Evolutionary conservation across 2,888 invertebrate species (phyloP).

Genomic region (Podabrus alpinus): DNA sequence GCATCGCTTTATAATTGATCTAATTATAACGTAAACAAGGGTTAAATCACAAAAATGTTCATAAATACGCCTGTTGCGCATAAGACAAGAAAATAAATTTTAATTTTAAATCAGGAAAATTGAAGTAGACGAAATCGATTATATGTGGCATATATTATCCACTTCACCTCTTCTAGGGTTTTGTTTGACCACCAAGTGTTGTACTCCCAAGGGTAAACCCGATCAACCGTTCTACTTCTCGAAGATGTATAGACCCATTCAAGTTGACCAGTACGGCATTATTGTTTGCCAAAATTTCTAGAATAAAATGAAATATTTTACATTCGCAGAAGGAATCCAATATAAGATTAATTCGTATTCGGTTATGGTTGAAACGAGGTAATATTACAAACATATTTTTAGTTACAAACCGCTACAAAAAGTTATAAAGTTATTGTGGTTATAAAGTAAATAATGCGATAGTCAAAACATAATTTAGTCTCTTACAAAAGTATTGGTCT

Average conservation of each 20-base stretch:
- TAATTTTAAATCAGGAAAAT: not conserved
- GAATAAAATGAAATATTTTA: constrained; percentile 8
- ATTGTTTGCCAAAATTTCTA: constrained; percentile 26
- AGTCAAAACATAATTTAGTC: not conserved
- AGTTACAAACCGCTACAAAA: not conserved
- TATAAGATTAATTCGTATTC: not conserved
- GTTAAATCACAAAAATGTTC: not conserved
- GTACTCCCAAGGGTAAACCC: constrained; percentile 37
- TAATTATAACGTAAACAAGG: not conserved
- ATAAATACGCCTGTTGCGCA: not conserved
- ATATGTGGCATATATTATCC: constrained; percentile 28
- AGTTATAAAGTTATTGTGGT: not conserved
- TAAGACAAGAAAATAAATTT: not conserved
- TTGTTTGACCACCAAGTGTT: constrained; percentile 33
- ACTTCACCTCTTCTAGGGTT: constrained; percentile 21
- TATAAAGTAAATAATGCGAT: not conserved
- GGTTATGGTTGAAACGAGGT: not conserved
- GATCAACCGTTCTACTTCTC: constrained; percentile 39
- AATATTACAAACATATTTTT: not conserved
- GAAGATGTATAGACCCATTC: constrained; percentile 38
- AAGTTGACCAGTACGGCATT: constrained; percentile 33
- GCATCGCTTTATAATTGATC: not conserved
- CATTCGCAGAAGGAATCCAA: not conserved
- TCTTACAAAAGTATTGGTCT: not conserved
- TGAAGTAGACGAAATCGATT: constrained; percentile 27